phyloP scores from a whole-genome alignment of 2,113 vertebrate species.

The Platichthys stellatus region DNA sequence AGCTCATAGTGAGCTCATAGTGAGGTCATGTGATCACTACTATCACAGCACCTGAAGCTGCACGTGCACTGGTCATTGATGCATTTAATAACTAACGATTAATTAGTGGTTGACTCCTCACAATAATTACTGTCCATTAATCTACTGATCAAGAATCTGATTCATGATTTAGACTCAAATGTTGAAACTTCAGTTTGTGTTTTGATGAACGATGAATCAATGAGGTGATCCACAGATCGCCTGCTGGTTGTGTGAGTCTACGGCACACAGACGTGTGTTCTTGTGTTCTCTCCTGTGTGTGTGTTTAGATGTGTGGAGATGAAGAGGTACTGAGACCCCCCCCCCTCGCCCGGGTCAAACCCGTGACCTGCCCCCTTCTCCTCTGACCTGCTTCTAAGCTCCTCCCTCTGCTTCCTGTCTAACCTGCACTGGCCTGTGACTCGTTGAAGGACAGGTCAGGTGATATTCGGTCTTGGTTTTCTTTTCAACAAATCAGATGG shows the following conservation, averaged over 20 bases:
- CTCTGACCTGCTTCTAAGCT: slow-evolving; percentile 28
- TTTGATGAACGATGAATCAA: not conserved
- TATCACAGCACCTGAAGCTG: not conserved
- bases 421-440: slow-evolving; percentile 12
- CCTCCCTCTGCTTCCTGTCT: slow-evolving; percentile 37
- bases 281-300: slow-evolving; percentile 52
- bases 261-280: not conserved
- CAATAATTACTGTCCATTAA: too few relatives aligned
- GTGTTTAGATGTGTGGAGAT: slow-evolving; percentile 88
- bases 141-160: too few relatives aligned
- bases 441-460: not conserved
- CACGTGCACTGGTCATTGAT: too few relatives aligned
- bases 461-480: not conserved
- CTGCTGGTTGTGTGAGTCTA: not conserved
- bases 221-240: not conserved
- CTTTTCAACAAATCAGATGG: slow-evolving; percentile 5
- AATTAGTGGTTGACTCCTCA: too few relatives aligned
- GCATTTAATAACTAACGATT: too few relatives aligned
- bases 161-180: too few relatives aligned
- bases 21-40: slow-evolving; percentile 25
- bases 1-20: too few relatives aligned
- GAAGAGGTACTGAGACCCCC: slow-evolving; percentile 90
- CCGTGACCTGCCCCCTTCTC: slow-evolving; percentile 14
- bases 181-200: too few relatives aligned
- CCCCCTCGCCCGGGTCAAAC: not conserved